These are phyloP conservation scores for fruit fly (Drosophila melanogaster) DNA, from an alignment of 1,140 invertebrate species.

Conservation along the genomic window Release_6_plus_ISO1_MT NC_004354.4:4084501-4085000, in stretches of 20 bases:
- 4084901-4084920: slow-evolving; percentile 86
- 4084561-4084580: slow-evolving; percentile 88
- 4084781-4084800: slow-evolving; percentile 90
- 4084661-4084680: slow-evolving; percentile 92
- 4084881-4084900: slow-evolving; percentile 84
- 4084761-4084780: not conserved
- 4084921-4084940: slow-evolving; percentile 87
- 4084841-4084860: slow-evolving; percentile 91
- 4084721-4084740: not conserved
- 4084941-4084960: slow-evolving; percentile 88
- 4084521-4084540: slow-evolving; percentile 70
- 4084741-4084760: too few species aligned
- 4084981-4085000: slow-evolving; percentile 89
- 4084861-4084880: slow-evolving; percentile 88
- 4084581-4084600: slow-evolving; percentile 83
- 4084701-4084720: slow-evolving; percentile 87
- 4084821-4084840: slow-evolving; percentile 91
- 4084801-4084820: slow-evolving; percentile 92
- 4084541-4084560: slow-evolving; percentile 84
- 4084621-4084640: slow-evolving; percentile 87
- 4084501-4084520: slow-evolving; percentile 66
- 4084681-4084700: slow-evolving; percentile 92
- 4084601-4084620: slow-evolving; percentile 84
- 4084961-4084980: slow-evolving; percentile 94
- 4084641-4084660: slow-evolving; percentile 93